These are phyloP conservation scores for Rhombomys opimus DNA, from an alignment of 2,113 vertebrate species.

Conservation along the genomic window DNA sequence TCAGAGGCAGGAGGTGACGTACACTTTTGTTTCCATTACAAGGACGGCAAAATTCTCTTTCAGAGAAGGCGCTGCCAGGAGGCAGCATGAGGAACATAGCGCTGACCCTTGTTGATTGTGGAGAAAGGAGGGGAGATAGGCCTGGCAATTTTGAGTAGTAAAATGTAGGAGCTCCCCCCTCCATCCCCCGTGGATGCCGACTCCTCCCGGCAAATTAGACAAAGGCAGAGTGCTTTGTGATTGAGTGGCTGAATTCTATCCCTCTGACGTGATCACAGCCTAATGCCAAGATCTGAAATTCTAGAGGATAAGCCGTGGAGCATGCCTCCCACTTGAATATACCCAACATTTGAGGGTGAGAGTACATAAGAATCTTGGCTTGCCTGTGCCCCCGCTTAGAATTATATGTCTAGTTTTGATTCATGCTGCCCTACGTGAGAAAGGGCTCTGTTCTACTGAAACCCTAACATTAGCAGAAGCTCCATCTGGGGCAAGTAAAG, in stretches of 20 bases:
- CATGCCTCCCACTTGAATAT: rapidly evolving
- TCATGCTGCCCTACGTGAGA: not conserved
- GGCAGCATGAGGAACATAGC: not conserved
- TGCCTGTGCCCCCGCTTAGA: not conserved
- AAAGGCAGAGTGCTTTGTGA: not conserved
- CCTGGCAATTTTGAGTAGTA: not conserved
- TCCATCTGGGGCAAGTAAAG: not conserved
- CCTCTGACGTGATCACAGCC: not conserved
- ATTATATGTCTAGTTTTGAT: not conserved
- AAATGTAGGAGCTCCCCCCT: not conserved
- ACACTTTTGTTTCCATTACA: slow-evolving; percentile 39
- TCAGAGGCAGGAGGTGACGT: not conserved
- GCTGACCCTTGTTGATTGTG: not conserved
- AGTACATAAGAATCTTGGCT: rapidly evolving
- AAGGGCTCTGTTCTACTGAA: not conserved
- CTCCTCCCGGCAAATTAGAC: slow-evolving; percentile 1
- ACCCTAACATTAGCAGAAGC: not conserved
- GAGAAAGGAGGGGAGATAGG: not conserved
- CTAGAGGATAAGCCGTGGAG: not conserved
- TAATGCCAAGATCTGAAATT: not conserved
- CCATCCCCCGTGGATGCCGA: not conserved
- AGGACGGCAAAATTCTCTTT: slow-evolving; percentile 52
- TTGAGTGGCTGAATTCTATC: not conserved
- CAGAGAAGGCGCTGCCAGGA: not conserved
- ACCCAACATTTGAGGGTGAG: not conserved